Evolutionary conservation across 2,113 vertebrate genomes (phyloP), one percentile per base, ranked within the genome.

Genomic region (Fregetta grallaria): DNA sequence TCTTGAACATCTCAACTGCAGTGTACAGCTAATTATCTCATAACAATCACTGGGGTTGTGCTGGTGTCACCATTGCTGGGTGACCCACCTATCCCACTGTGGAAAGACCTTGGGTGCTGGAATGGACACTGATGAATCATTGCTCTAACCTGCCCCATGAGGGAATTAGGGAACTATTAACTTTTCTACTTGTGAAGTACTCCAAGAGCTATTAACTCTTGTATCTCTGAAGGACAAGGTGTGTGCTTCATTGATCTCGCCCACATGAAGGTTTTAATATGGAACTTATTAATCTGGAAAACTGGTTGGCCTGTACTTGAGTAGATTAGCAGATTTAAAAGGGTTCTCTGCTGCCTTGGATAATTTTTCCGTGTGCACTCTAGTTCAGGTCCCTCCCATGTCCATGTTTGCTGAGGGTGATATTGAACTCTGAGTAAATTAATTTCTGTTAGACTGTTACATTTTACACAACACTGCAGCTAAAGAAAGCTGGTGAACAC

Each of bases 71-170:
- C 40, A 38, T 4, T 66, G 16, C 34, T 71, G 62, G 15, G 32
- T 75, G 18, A 82, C 10, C 4, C 36, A 34, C 30, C 6, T 49
- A 26, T 40, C 47, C 42, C 32, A 34, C 42, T 6, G 5, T 0
- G 1, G 34, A 52, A 59, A 88, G 44, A 71, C 22, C 3, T 59
- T 67, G 36, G 4, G 2, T 40, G 11, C 38, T 72, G 58, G 52
- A 47, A 58, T 8, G 20, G 36, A 49, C 40, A 20, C 16, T n/a
- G 65, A 22, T 0, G 2, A 36, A 14, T 45, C 27, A 17, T 21
- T 36, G 32, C 8, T 56, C 20, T n/a, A 73, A 55, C 20, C 23
- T 68, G 20, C 11, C 21, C 38, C 49, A 53, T 0, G 0, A 87
- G 9, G 15, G 8, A 76, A 68, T n/a, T n/a, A 7, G 18, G 25